Evolutionary conservation across 1,140 invertebrate genomes (phyloP), one percentile per base, ranked within the genome.

Genomic region (Steinernema khuongi): DNA sequence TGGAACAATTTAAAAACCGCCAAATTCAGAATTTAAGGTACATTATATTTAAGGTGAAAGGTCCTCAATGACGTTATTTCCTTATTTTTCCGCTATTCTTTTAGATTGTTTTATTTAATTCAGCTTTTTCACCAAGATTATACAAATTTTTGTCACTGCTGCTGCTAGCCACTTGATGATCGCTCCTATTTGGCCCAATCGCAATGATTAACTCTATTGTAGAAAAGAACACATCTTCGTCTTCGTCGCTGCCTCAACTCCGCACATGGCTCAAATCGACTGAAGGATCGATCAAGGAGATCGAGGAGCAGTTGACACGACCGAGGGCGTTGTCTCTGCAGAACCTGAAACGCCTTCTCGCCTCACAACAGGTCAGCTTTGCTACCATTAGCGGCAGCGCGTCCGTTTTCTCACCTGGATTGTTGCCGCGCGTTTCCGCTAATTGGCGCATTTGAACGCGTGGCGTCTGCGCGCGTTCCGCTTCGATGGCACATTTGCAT

Each of bases 231-330:
- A 60, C 50, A 22, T 60, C 22, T n/a, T 22, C 50, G 26, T 60
- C 50, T 11, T 60, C 50, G 50, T 60, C 50, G 50, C 50, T 60
- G 4, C 50, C 50, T 14, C 50, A 60, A 60, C 50, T 60, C 2
- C 50, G 50, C 4, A 60, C 14, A 60, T 60, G 50, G 50, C 50
- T 60, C 50, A 60, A 60, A 60, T n/a, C 50, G 22, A 60, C 50
- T 60, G 50, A 60, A 60, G 50, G 50, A 60, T 60, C 50, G 50
- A 60, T 60, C 22, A 60, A 60, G 26, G 50, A 60, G 50, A 60
- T 60, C 50, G 50, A 60, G 50, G 50, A 60, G 14, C 50, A 60
- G 50, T 60, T 60, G 50, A 60, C 50, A 14, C 50, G 50, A 7
- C 50, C 50, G 50, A 60, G 50, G 26, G 50, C 14, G 26, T 60